Base-by-base conservation (phyloP, 1,140 invertebrate species). In the Zaprionus africanus region DNA sequence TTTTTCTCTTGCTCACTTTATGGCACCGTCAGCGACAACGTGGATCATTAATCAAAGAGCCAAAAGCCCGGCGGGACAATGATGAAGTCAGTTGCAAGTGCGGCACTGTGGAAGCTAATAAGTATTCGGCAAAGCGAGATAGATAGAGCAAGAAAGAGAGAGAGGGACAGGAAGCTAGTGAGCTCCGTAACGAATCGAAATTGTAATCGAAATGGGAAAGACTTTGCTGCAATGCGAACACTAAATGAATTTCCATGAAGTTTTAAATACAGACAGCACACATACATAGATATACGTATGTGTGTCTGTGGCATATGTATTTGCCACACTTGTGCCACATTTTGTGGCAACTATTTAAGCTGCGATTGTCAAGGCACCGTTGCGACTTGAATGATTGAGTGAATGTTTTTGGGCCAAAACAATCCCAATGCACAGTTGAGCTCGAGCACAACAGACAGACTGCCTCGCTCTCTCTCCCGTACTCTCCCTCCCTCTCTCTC, bases 11-110 rank as follows among this genome's bases (percentile, higher is more conserved):
- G 1, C 54, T 61, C 46, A 19, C 79, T 88, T 90, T 88, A 88
- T 88, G 85, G 85, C 84, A 83, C 84, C 76, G 63, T 43, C 70
- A 56, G 69, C 78, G 65, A 72, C 71, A 43, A 56, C 62, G 65
- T 78, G 56, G 60, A 90, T 81, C 84, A 88, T 88, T 88, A 84
- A 88, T 88, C 84, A 88, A 79, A 70, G 57, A n/a, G 51, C 74
- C 77, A 22, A 70, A 87, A 81, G 69, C 84, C 81, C 65, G 64
- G 54, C 34, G 74, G 69, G 82, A 76, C 19, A 66, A 66, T 72
- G 80, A 77, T 67, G 76, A 60, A 58, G 54, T 1, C 22, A 13
- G 41, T 46, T 46, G 41, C 41, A 46, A 46, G 41, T 46, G 41
- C n/a, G n/a, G 41, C 41, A 24, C 5, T 12, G 19, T 12, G 17